Conservation (phyloP, 2,888 invertebrate species). For the Saturnia japonica region DNA sequence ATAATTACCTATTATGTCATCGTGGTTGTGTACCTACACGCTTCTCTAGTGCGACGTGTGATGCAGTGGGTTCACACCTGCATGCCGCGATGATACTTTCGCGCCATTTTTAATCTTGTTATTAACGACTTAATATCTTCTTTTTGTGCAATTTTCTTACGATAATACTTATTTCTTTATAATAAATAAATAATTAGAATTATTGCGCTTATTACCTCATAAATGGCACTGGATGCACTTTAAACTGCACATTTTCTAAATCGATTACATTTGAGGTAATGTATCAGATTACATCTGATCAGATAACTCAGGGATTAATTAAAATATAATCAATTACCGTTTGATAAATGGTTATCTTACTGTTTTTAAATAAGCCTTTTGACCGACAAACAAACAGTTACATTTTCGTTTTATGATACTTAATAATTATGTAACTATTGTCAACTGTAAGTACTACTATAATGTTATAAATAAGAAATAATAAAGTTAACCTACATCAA, state of each 20-base stretch:
- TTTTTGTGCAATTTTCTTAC: conserved; percentile 7
- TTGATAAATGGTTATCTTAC: too few relatives aligned
- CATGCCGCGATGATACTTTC: neutral
- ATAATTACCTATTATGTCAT: neutral
- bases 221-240: neutral
- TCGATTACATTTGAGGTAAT: neutral
- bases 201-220: neutral
- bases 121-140: neutral
- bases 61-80: conserved; percentile 6
- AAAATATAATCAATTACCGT: too few relatives aligned
- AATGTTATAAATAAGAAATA: too few relatives aligned
- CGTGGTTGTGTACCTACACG: neutral
- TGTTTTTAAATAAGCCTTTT: too few relatives aligned
- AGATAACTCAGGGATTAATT: neutral
- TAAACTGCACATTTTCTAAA: neutral
- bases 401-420: too few relatives aligned
- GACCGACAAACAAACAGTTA: too few relatives aligned
- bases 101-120: neutral
- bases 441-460: too few relatives aligned
- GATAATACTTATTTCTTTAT: neutral
- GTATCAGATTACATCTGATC: neutral
- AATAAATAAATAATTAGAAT: neutral
- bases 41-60: conserved; percentile 1
- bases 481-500: too few relatives aligned
- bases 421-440: too few relatives aligned